Percentiles rank a stretch among this genome's conserved stretches.
Conservation (phyloP, 2,888 invertebrate species). For the Nomada ruficornis region DNA sequence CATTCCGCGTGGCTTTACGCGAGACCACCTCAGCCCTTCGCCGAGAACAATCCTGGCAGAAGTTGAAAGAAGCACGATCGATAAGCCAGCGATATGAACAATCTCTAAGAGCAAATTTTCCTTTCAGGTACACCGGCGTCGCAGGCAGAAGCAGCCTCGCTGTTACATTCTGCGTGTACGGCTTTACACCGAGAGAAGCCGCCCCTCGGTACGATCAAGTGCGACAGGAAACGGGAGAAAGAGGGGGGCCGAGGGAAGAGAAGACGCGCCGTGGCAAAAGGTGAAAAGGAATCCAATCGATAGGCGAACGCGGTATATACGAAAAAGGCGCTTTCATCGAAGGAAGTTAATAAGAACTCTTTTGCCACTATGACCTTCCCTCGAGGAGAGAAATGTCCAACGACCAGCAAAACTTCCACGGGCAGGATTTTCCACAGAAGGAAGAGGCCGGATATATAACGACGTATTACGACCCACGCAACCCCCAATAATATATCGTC, state of each 20-base stretch:
- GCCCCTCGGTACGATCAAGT: neutral
- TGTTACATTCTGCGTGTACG: neutral
- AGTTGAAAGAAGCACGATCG: slow-evolving; percentile 32
- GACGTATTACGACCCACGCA: slow-evolving; percentile 60
- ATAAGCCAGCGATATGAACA: slow-evolving; percentile 45
- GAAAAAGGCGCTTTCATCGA: slow-evolving; percentile 51
- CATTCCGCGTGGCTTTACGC: slow-evolving; percentile 17
- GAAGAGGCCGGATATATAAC: slow-evolving; percentile 65
- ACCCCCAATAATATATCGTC: slow-evolving; percentile 20
- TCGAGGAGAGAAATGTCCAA: slow-evolving; percentile 44
- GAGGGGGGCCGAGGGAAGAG: neutral
- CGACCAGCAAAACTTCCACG: slow-evolving; percentile 49
- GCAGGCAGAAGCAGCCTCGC: neutral
- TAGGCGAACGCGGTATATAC: slow-evolving; percentile 23
- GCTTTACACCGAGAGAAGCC: slow-evolving; percentile 2
- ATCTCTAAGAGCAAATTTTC: slow-evolving; percentile 37
- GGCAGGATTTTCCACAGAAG: slow-evolving; percentile 47
- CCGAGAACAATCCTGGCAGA: slow-evolving; percentile 29
- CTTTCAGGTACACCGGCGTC: slow-evolving; percentile 25
- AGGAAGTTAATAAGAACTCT: slow-evolving; percentile 60
- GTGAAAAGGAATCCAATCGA: slow-evolving; percentile 55
- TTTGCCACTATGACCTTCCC: slow-evolving; percentile 45
- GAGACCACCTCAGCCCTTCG: slow-evolving; percentile 32
- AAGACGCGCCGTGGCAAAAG: slow-evolving; percentile 11
- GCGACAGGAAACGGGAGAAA: neutral